A percentile compares a stretch with the other conserved stretches of the same genome.
These are phyloP conservation scores for Matsumyia berberina DNA, from an alignment of 2,888 invertebrate species.

Conservation along the genomic window DNA sequence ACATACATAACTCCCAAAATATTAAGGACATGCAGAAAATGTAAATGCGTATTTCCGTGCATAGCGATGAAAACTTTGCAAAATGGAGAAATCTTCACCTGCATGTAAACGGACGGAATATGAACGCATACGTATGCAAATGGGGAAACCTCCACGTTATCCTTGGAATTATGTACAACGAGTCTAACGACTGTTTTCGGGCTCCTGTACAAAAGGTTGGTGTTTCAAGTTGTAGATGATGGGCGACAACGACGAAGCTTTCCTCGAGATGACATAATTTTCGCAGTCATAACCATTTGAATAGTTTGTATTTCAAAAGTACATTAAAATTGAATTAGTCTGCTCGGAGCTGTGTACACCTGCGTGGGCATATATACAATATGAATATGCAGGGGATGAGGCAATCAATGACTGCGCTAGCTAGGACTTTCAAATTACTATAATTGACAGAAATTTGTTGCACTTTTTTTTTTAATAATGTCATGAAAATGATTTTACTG, in stretches of 20 bases:
- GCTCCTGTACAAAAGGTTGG: constrained; percentile 48
- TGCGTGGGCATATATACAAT: constrained; percentile 6
- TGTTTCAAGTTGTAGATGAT: constrained; percentile 29
- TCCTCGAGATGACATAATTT: constrained; percentile 62
- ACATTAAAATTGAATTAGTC: constrained; percentile 73
- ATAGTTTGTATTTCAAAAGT: constrained; percentile 65
- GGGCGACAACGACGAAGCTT: constrained; percentile 48
- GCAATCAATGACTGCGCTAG: constrained; percentile 35
- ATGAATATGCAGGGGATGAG: neutral
- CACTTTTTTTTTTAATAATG: too few species aligned
- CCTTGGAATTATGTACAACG: constrained; percentile 62
- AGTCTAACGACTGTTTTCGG: constrained; percentile 62
- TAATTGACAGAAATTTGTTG: too few species aligned
- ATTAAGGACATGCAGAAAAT: constrained; percentile 41
- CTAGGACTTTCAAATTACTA: constrained; percentile 35
- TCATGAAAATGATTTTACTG: too few species aligned
- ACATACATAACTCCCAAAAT: constrained; percentile 32
- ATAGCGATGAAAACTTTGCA: constrained; percentile 55
- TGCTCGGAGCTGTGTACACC: constrained; percentile 44
- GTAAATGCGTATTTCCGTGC: constrained; percentile 15
- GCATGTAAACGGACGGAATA: constrained; percentile 40
- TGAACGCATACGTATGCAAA: constrained; percentile 62
- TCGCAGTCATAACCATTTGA: constrained; percentile 52
- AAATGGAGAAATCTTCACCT: constrained; percentile 66
- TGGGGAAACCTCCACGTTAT: constrained; percentile 40